Evolutionary conservation across 2,888 invertebrate genomes (phyloP).

Genomic region (Orthonevra nobilis): DNA sequence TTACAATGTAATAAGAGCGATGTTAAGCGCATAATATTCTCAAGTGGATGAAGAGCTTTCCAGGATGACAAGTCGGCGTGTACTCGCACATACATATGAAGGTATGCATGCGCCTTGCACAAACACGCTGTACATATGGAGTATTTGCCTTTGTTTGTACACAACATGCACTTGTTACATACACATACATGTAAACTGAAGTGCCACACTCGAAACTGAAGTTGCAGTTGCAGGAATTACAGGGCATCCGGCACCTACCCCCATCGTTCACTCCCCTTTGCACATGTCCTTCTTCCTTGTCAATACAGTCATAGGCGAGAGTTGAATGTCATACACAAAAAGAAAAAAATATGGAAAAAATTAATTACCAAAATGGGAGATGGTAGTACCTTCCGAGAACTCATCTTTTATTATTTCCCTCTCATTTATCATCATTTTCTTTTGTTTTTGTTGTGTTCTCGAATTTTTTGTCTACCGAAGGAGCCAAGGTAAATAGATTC

Average conservation of each 20-base stretch:
- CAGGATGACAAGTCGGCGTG: conserved; percentile 54
- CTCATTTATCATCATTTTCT: conserved; percentile 18
- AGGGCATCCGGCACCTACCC: conserved; percentile 4
- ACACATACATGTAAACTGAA: conserved; percentile 27
- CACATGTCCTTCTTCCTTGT: conserved; percentile 17
- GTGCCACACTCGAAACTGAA: conserved; percentile 37
- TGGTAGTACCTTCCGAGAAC: conserved; percentile 6
- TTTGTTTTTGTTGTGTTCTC: neutral
- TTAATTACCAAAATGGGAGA: conserved; percentile 44
- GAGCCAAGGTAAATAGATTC: conserved; percentile 27
- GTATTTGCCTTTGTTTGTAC: conserved; percentile 45
- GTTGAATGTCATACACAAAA: conserved; percentile 39
- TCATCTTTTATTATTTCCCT: conserved; percentile 31
- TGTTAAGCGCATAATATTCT: conserved; percentile 70
- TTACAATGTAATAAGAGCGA: conserved; percentile 70
- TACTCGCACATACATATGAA: neutral
- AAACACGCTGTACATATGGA: conserved; percentile 14
- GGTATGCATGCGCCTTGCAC: neutral
- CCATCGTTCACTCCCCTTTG: neutral
- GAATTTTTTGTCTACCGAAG: neutral
- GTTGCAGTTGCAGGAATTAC: conserved; percentile 31
- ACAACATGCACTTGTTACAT: conserved; percentile 1
- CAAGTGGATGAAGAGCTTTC: conserved; percentile 67
- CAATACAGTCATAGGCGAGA: conserved; percentile 37
- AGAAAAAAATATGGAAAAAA: conserved; percentile 13